Conservation (phyloP, 2,888 invertebrate species). For the Toxonevra muliebris region DNA sequence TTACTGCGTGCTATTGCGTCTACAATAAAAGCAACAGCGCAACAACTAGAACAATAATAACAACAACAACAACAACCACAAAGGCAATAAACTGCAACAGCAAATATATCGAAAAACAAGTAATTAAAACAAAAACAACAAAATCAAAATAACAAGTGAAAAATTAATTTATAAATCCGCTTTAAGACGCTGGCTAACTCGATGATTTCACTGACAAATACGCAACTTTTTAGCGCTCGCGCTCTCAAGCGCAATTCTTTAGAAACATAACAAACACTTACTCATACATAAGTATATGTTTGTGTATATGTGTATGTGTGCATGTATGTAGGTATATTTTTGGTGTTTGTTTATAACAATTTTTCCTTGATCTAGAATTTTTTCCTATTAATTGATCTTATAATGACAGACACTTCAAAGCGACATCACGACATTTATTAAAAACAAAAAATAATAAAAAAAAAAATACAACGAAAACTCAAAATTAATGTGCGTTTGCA, state of each 20-base stretch:
- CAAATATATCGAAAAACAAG: constrained; percentile 2
- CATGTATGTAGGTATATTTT: background rate
- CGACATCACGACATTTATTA: constrained; percentile 57
- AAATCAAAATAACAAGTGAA: constrained; percentile 23
- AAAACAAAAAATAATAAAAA: constrained; percentile 11
- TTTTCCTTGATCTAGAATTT: constrained; percentile 58
- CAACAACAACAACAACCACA: constrained; percentile 15
- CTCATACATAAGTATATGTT: background rate
- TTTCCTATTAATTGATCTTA: constrained; percentile 61
- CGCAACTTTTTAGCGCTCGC: background rate
- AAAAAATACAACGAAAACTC: background rate
- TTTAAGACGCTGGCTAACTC: too few relatives aligned
- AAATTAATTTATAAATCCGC: constrained; percentile 16
- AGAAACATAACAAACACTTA: constrained; percentile 8
- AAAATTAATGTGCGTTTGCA: constrained; percentile 1
- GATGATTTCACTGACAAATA: too few relatives aligned
- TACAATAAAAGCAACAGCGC: background rate
- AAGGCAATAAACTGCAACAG: background rate
- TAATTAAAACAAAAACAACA: too few relatives aligned
- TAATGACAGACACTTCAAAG: constrained; percentile 60
- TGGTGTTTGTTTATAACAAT: constrained; percentile 22
- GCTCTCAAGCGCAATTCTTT: too few relatives aligned
- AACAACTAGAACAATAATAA: constrained; percentile 3
- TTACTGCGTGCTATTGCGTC: constrained; percentile 50
- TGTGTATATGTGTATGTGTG: constrained; percentile 2